Conservation (phyloP, 1,140 invertebrate genomes). For the Solen grandis region DNA sequence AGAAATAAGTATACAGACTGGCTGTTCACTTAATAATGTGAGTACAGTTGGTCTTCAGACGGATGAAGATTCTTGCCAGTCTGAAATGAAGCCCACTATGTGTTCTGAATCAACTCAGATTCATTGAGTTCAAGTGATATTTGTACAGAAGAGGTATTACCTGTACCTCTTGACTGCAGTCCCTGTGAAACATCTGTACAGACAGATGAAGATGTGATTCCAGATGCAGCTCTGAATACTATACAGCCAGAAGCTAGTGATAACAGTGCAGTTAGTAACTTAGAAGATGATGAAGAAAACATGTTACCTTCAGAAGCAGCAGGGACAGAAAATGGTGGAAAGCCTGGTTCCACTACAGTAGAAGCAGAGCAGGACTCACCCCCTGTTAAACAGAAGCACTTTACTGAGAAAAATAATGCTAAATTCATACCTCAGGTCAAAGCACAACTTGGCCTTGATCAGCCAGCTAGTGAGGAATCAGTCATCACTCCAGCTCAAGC, state of each 20-base stretch:
- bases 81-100: constrained; percentile 14
- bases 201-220: constrained; percentile 51
- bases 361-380: too few relatives aligned
- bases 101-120: constrained; percentile 23
- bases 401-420: too few relatives aligned
- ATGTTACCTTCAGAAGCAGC: too few relatives aligned
- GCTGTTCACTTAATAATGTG: constrained; percentile 58
- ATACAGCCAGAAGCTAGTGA: background rate
- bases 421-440: constrained; percentile 28
- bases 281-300: too few relatives aligned
- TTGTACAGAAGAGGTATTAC: constrained; percentile 30
- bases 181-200: constrained; percentile 47
- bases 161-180: background rate
- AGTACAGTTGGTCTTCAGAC: constrained; percentile 61
- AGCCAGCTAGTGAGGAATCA: too few relatives aligned
- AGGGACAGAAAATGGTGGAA: too few relatives aligned
- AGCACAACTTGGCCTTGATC: constrained; percentile 24
- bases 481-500: too few relatives aligned
- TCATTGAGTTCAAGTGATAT: constrained; percentile 22
- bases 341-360: too few relatives aligned
- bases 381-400: too few relatives aligned
- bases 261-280: background rate
- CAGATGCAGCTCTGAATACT: background rate
- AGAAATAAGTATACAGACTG: constrained; percentile 65
- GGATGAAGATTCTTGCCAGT: constrained; percentile 43